phyloP scores from a whole-genome alignment of 1,140 invertebrate species.

The Drosophila ficusphila region DNA sequence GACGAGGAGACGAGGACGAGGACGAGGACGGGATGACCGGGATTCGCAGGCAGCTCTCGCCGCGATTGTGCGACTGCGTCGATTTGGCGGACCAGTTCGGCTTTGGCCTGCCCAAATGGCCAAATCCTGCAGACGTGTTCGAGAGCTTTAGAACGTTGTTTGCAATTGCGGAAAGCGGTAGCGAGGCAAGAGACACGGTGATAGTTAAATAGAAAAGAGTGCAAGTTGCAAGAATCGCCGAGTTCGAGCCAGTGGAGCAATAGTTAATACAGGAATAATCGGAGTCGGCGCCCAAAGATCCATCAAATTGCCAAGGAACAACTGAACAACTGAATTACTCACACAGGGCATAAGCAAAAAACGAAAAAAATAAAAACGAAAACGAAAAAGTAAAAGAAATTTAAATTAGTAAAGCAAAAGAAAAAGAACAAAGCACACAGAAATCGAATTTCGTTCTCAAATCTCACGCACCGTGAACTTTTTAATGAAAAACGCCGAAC shows the following conservation, averaged over 20 bases:
- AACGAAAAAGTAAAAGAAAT: too few species aligned
- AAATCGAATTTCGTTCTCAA: neutral
- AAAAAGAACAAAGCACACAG: neutral
- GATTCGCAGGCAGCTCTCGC: neutral
- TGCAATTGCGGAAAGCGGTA: slow-evolving; percentile 76
- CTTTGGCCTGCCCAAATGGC: neutral
- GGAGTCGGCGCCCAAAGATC: slow-evolving; percentile 13
- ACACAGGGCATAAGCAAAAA: neutral
- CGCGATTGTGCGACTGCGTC: slow-evolving; percentile 1
- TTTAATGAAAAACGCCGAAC: slow-evolving; percentile 10
- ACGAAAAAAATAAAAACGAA: neutral
- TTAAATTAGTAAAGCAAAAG: too few species aligned
- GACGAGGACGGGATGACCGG: neutral
- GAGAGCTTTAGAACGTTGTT: slow-evolving; percentile 80
- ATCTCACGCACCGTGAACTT: slow-evolving; percentile 20
- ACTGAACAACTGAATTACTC: neutral
- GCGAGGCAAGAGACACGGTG: slow-evolving; percentile 32
- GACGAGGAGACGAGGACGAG: neutral
- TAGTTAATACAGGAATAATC: slow-evolving; percentile 25
- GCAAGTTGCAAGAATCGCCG: slow-evolving; percentile 14
- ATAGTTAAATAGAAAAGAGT: slow-evolving; percentile 39
- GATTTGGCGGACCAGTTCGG: neutral
- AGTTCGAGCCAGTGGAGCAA: slow-evolving; percentile 19
- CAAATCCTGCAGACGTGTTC: slow-evolving; percentile 72
- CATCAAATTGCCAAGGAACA: neutral